Base-by-base conservation (phyloP, 2,797 vertebrate species). In the Enteromius mattozi region DNA sequence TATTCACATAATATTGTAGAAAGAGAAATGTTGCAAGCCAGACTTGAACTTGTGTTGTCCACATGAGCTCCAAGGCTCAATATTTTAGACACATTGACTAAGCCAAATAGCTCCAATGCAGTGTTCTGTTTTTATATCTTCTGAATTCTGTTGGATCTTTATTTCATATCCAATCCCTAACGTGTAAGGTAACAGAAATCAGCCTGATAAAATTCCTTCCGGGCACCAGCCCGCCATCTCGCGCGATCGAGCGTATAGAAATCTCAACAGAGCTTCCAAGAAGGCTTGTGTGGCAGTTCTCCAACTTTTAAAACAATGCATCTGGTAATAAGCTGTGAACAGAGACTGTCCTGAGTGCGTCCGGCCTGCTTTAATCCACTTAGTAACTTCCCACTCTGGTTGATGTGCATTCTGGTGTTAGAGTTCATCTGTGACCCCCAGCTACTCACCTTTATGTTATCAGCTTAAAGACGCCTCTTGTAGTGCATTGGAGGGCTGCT, bases 401-500 rank as follows among this genome's bases (percentile, higher is more conserved):
- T 86, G 59, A 83, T 85, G 71, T 82, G 35, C 51, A 54, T 30
- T 72, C 0, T 24, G 47, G 80, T 69, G 77, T 85, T 76, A 54
- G 61, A 49, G 66, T 79, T 81, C 72, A 85, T 77, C 69, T 76
- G 30, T 78, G 75, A 84, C 75, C 45, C 47, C 17, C 37, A 70
- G 68, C 78, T 72, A 63, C 61, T 77, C 80, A 87, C 47, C 85
- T 72, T 78, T 69, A 59, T 69, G 75, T 76, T 85, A 78, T 86
- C 69, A 80, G 79, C 86, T 70, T 81, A 68, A 80, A 82, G 76
- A 65, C 80, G 40, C 51, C 84, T 76, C 77, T 66, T 69, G 42
- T 76, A 56, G 74, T 47, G 61, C 78, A 76, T 80, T 81, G 65
- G 78, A 65, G 87, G 79, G 75, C 76, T 81, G 66, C n/a, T 81